phyloP scores from a whole-genome alignment of 2,888 invertebrate genomes.

The Drosophila atripex region DNA sequence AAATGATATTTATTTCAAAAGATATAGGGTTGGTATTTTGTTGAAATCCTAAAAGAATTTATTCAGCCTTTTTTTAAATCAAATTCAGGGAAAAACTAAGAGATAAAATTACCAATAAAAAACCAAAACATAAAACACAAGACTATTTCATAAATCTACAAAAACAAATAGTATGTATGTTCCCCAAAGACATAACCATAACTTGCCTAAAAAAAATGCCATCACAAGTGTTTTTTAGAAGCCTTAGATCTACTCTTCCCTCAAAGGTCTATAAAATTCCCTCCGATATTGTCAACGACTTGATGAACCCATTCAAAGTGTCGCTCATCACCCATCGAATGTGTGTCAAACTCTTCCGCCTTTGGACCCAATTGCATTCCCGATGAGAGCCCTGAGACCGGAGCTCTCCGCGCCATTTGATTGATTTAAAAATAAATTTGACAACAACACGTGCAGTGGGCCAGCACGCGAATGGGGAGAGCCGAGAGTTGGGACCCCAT shows the following conservation, averaged over 20 bases:
- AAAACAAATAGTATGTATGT: neutral
- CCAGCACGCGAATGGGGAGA: conserved; percentile 23
- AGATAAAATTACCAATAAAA: too few species aligned
- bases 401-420: conserved; percentile 46
- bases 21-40: too few species aligned
- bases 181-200: neutral
- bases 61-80: too few species aligned
- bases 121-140: too few species aligned
- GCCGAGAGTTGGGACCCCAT: conserved; percentile 3
- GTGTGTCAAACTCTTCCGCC: conserved; percentile 22
- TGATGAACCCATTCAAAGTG: conserved; percentile 47
- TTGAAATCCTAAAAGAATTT: too few species aligned
- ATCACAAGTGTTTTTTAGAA: neutral
- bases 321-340: conserved; percentile 36
- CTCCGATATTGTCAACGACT: conserved; percentile 35
- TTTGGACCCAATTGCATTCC: conserved; percentile 47
- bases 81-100: too few species aligned
- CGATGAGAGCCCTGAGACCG: conserved; percentile 16
- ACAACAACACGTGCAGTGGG: conserved; percentile 44
- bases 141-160: neutral
- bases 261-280: neutral
- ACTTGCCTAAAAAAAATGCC: neutral
- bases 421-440: conserved; percentile 72
- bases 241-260: neutral
- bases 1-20: neutral